phyloP scores from a whole-genome alignment of 2,797 vertebrate genomes.

The Premnoplex brunnescens region DNA sequence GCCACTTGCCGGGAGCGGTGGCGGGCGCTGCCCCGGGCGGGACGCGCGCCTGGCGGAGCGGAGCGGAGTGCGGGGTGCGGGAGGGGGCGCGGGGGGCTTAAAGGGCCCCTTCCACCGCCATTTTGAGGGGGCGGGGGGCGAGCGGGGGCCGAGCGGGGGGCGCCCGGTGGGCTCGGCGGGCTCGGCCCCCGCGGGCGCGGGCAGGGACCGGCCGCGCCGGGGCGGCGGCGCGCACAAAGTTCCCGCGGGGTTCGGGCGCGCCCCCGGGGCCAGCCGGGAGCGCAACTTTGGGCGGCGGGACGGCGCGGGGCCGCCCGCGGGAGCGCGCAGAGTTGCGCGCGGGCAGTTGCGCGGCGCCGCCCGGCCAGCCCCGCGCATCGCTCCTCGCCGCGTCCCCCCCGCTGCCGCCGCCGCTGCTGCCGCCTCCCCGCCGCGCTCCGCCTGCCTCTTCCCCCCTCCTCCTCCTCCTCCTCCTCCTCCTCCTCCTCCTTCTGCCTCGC shows the following conservation, averaged over 20 bases:
- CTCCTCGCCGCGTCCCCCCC: background rate
- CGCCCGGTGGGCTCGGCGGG: background rate
- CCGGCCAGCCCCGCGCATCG: conserved; percentile 40
- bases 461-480: background rate
- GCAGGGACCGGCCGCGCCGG: background rate
- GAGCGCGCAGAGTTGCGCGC: conserved; percentile 65
- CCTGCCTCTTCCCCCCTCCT: conserved; percentile 1
- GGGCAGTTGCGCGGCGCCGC: conserved; percentile 68
- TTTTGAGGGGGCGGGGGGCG: background rate
- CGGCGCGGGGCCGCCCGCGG: conserved; percentile 61
- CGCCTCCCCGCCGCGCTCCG: conserved; percentile 44
- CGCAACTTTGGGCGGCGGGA: conserved; percentile 48
- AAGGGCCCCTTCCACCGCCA: conserved; percentile 37
- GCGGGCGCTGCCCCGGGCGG: background rate
- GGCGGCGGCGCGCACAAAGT: background rate
- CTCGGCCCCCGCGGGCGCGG: background rate
- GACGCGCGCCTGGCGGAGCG: background rate
- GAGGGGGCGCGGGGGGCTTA: background rate
- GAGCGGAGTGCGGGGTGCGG: background rate
- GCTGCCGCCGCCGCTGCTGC: conserved; percentile 20
- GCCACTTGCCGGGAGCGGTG: background rate
- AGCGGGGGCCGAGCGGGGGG: background rate
- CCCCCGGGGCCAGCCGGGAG: background rate
- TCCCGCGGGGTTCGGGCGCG: background rate
- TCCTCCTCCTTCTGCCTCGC: background rate